These are phyloP conservation scores for Cossypha dichroa DNA, from an alignment of 2,797 vertebrate genomes.

Conservation along the genomic window DNA sequence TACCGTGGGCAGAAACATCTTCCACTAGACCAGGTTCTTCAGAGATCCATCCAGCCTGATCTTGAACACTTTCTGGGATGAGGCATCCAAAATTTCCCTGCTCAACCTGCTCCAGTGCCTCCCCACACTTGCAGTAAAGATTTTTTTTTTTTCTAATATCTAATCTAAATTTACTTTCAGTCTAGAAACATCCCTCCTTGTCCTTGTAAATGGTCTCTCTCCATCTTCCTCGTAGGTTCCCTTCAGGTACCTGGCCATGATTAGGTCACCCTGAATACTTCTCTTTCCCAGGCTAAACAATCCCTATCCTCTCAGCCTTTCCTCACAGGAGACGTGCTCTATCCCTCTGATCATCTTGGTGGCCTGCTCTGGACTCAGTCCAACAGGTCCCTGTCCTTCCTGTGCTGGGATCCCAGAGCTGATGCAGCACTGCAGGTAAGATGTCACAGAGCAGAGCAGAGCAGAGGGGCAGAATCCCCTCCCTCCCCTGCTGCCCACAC, in stretches of 20 bases:
- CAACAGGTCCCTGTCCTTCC: fast-evolving
- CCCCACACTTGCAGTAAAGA: neutral
- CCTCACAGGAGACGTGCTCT: fast-evolving
- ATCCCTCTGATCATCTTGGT: neutral
- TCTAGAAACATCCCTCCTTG: neutral
- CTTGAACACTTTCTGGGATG: neutral
- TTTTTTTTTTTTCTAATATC: neutral
- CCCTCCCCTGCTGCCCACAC: fast-evolving
- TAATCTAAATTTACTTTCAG: neutral
- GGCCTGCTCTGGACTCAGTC: neutral
- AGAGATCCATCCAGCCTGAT: neutral
- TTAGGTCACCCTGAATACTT: neutral
- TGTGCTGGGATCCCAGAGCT: neutral
- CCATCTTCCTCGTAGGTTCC: fast-evolving
- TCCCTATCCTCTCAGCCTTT: neutral
- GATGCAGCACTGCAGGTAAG: fast-evolving
- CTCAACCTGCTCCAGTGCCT: neutral
- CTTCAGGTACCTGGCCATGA: fast-evolving
- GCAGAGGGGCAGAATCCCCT: neutral
- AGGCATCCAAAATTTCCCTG: neutral
- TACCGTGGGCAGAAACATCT: fast-evolving
- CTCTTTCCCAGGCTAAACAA: neutral
- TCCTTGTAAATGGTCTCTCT: neutral
- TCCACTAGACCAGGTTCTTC: neutral
- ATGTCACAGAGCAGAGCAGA: neutral